These are phyloP conservation scores for Fragariocoptes setiger DNA, from an alignment of 1,140 invertebrate species.

Conservation along the genomic window DNA sequence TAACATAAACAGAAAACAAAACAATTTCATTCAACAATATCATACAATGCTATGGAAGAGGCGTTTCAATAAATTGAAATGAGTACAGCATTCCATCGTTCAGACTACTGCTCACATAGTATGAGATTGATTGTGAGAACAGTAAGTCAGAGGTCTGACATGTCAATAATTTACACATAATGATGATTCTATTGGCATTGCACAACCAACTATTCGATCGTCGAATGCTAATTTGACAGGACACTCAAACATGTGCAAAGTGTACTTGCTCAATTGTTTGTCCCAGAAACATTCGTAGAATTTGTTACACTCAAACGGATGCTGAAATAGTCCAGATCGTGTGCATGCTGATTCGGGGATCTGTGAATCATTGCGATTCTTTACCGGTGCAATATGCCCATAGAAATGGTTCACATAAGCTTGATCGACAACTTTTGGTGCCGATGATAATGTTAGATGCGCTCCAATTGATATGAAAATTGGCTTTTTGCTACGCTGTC, in stretches of 20 bases:
- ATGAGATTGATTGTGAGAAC: no score
- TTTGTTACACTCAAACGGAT: constrained; percentile 45
- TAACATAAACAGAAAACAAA: no score
- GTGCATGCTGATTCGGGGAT: constrained; percentile 25
- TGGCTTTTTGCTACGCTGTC: no score
- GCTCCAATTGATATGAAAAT: not conserved
- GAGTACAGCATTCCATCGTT: no score
- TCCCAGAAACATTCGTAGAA: constrained; percentile 58
- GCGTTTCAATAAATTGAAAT: no score
- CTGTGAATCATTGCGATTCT: constrained; percentile 3
- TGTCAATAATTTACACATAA: constrained; percentile 9
- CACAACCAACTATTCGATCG: constrained; percentile 31
- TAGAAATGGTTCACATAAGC: not conserved
- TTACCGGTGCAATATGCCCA: not conserved
- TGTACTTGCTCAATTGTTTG: constrained; percentile 37
- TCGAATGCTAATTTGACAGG: constrained; percentile 42
- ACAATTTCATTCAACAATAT: no score
- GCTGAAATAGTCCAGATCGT: constrained; percentile 41
- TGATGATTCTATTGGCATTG: constrained; percentile 7
- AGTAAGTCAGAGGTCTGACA: no score
- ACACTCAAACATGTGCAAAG: constrained; percentile 42
- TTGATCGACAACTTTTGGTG: not conserved
- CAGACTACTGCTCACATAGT: no score
- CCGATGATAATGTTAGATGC: not conserved
- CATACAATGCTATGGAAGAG: no score